Percentiles rank a stretch among this genome's conserved stretches.
Evolutionary conservation across 2,888 invertebrate genomes (phyloP).

Genomic region (Campoplex nolae): DNA sequence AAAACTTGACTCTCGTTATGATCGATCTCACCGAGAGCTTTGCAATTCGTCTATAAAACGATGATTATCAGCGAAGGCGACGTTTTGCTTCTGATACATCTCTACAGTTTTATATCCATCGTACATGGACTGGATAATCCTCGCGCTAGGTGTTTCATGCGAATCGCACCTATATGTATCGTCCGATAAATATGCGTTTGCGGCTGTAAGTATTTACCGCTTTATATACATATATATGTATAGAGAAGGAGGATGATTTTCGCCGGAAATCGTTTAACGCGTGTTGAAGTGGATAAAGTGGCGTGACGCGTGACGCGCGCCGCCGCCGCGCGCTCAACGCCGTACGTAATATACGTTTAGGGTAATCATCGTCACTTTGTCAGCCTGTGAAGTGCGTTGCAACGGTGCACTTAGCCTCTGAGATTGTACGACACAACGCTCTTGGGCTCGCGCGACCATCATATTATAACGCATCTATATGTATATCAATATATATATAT

Average conservation of each 20-base stretch:
- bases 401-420: slow-evolving; percentile 72
- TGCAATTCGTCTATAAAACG: background rate
- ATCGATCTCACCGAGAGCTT: background rate
- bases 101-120: background rate
- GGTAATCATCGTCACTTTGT: slow-evolving; percentile 80
- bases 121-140: background rate
- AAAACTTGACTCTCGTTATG: background rate
- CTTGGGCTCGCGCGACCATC: slow-evolving; percentile 64
- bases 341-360: slow-evolving; percentile 75
- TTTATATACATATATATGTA: slow-evolving; percentile 24
- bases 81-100: slow-evolving; percentile 6
- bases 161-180: slow-evolving; percentile 13
- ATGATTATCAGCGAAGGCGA: slow-evolving; percentile 10
- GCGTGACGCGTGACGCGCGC: slow-evolving; percentile 83
- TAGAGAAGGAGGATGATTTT: slow-evolving; percentile 75
- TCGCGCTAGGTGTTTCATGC: background rate
- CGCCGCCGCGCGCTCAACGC: slow-evolving; percentile 73
- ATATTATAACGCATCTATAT: slow-evolving; percentile 44
- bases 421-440: slow-evolving; percentile 60
- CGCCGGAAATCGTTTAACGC: slow-evolving; percentile 84
- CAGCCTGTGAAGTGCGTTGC: slow-evolving; percentile 71
- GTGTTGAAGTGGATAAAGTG: slow-evolving; percentile 83
- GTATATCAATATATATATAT: background rate
- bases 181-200: slow-evolving; percentile 31
- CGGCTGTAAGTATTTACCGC: background rate